These are phyloP conservation scores for Vicugna pacos DNA, from an alignment of 2,113 vertebrate species.

Conservation along the genomic window DNA sequence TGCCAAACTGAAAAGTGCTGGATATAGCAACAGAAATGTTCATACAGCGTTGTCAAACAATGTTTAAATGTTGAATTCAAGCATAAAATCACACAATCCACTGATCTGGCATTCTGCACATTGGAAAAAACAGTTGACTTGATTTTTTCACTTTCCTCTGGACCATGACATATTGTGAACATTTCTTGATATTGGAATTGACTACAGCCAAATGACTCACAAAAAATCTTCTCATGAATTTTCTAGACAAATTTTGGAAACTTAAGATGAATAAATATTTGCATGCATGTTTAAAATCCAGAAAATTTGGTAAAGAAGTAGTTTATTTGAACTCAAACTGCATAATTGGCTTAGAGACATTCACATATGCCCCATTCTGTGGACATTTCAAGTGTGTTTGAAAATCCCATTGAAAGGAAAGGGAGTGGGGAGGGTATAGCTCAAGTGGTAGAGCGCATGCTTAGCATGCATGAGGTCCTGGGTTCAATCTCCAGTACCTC, in stretches of 20 bases:
- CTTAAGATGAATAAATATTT: background rate
- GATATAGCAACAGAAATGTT: background rate
- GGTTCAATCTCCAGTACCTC: too few relatives aligned
- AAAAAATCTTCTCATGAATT: background rate
- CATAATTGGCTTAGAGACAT: constrained; percentile 38
- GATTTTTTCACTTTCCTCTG: background rate
- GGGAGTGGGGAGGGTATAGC: background rate
- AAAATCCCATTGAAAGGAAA: constrained; percentile 6
- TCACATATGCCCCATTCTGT: background rate
- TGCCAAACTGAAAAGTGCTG: background rate
- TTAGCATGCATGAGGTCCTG: too few relatives aligned
- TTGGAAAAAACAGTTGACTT: background rate
- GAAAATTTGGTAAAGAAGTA: background rate
- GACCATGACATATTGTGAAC: background rate
- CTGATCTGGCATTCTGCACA: background rate
- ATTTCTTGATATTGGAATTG: background rate
- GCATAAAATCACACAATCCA: background rate
- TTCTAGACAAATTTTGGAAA: constrained; percentile 25
- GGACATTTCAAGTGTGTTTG: background rate
- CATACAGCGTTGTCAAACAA: background rate
- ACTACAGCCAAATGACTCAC: background rate
- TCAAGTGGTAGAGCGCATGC: too few relatives aligned
- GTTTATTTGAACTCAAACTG: constrained; percentile 51
- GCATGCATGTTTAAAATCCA: background rate
- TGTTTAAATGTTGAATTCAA: background rate